Evolutionary conservation across 1,140 invertebrate genomes (phyloP).

Genomic region (Araneus ventricosus): DNA sequence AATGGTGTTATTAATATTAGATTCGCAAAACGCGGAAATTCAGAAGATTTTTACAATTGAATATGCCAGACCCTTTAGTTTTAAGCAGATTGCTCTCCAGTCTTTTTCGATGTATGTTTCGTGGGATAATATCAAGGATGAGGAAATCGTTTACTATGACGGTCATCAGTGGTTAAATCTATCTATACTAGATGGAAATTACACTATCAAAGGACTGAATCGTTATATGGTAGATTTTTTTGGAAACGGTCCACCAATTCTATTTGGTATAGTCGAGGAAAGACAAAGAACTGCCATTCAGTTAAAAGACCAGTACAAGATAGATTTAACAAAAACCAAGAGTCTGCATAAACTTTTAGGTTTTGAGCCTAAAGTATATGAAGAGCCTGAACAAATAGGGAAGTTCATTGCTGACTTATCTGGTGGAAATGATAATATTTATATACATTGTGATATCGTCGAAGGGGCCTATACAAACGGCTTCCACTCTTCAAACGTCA

Average conservation of each 20-base stretch:
- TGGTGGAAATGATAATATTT: slow-evolving; percentile 15
- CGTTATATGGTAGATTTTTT: neutral
- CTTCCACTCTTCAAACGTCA: neutral
- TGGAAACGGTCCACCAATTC: too few relatives aligned
- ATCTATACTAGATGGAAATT: slow-evolving; percentile 35
- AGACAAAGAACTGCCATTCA: too few relatives aligned
- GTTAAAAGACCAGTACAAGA: too few relatives aligned
- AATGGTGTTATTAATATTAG: neutral
- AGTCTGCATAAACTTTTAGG: too few relatives aligned
- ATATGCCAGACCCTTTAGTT: neutral
- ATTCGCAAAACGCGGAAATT: slow-evolving; percentile 22
- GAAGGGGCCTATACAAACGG: slow-evolving; percentile 24
- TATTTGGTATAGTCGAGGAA: too few relatives aligned
- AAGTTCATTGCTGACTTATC: slow-evolving; percentile 23
- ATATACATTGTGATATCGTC: slow-evolving; percentile 55
- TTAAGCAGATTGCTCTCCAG: neutral
- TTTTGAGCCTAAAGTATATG: too few relatives aligned
- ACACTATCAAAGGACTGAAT: slow-evolving; percentile 25
- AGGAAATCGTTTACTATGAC: slow-evolving; percentile 33
- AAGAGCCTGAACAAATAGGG: too few relatives aligned
- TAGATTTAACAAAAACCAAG: too few relatives aligned
- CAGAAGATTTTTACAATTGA: slow-evolving; percentile 51
- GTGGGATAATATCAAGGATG: slow-evolving; percentile 23
- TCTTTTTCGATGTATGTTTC: neutral
- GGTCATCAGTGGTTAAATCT: neutral